Base-by-base conservation (phyloP, 2,888 invertebrate species). In the Clivina fossor region DNA sequence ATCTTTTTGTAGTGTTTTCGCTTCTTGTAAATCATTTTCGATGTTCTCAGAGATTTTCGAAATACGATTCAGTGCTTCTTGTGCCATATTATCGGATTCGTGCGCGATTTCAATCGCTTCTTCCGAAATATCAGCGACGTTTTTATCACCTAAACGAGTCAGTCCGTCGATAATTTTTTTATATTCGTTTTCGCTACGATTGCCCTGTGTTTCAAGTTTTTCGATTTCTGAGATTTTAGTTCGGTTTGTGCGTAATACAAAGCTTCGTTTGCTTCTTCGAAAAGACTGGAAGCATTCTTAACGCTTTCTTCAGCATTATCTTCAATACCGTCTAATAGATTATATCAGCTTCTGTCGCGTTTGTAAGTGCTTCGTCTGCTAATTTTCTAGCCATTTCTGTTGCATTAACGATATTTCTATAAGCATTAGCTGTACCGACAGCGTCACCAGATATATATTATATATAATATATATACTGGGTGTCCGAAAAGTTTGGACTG, bases 371-470 rank as follows among this genome's bases (percentile, higher is more conserved):
- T 15, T 83, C 80, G 33, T 80, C 74, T 0, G 90, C 83, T 0
- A 86, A 85, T 11, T 79, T 73, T 53, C 78, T 73, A 0, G 90
- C 90, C 40, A 82, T 81, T 0, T 80, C 75, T 1, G 92, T 86
- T 37, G 88, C 86, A 24, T 83, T 79, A 0, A 86, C 86, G 54
- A 97, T 97, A 58, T 89, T 85, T 2, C 84, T 82, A 70, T 94
- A 96, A 0, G 93, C 92, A 1, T 88, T 89, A 0, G 93, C 94
- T 0, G 95, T 96, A 61, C 80, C 80, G 19, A 94, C 84, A 0
- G 93, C 93, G 63, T 85, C 83, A 59, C 86, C 85, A 0, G 90
- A 83, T 47, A 84, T 83, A n/a, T n/a, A n/a, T n/a, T n/a, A n/a
- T n/a, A n/a, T n/a, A n/a, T n/a, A n/a, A n/a, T n/a, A n/a, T n/a